Evolutionary conservation across 2,888 invertebrate species (phyloP).

Genomic region (Brenthis ino): DNA sequence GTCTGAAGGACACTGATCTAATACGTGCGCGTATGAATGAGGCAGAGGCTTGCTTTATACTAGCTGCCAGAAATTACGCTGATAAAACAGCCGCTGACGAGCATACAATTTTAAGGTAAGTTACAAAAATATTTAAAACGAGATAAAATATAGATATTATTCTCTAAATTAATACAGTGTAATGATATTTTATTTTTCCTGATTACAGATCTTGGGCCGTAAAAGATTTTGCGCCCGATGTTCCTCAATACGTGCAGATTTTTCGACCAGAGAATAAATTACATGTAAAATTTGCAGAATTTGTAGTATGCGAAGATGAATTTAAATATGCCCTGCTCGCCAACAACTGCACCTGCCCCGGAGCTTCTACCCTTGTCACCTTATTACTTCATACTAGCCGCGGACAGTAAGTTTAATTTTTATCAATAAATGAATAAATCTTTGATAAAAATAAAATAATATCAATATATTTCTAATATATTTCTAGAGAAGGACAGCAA

Average conservation of each 20-base stretch:
- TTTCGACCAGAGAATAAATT: slow-evolving; percentile 99
- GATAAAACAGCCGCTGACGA: slow-evolving; percentile 97
- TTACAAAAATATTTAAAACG: neutral
- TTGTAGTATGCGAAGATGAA: slow-evolving; percentile 99
- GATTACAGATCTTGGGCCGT: slow-evolving; percentile 96
- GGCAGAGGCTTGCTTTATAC: slow-evolving; percentile 98
- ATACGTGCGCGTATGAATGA: slow-evolving; percentile 98
- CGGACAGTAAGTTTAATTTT: slow-evolving; percentile 92
- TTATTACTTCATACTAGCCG: slow-evolving; percentile 97
- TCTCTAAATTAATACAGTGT: neutral
- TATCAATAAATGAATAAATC: neutral
- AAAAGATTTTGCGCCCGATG: slow-evolving; percentile 97
- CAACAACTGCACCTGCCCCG: slow-evolving; percentile 99
- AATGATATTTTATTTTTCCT: neutral
- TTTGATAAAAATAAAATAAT: neutral
- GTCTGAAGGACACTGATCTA: slow-evolving; percentile 97
- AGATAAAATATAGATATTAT: too few relatives aligned
- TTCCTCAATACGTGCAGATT: slow-evolving; percentile 98
- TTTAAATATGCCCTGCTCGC: slow-evolving; percentile 98
- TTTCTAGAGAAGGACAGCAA: slow-evolving; percentile 93
- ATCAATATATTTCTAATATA: slow-evolving; percentile 56
- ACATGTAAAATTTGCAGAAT: slow-evolving; percentile 99
- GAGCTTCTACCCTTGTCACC: slow-evolving; percentile 97
- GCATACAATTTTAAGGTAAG: slow-evolving; percentile 85
- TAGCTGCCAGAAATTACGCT: slow-evolving; percentile 97